Base-by-base conservation (phyloP, 1,140 invertebrate species). In the Dendrolimus kikuchii region DNA sequence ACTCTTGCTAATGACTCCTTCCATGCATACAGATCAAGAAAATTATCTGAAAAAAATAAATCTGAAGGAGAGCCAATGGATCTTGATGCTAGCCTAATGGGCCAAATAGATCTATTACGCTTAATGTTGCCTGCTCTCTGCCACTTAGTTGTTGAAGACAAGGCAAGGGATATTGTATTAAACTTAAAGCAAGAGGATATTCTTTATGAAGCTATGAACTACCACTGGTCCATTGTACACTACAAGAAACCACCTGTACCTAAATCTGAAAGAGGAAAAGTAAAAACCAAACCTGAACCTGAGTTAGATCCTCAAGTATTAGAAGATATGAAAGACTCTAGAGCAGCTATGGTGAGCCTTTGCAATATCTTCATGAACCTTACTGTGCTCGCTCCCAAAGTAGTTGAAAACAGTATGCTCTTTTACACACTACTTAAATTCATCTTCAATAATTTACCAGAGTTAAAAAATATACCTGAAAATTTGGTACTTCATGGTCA, bases 361-460 rank as follows among this genome's bases (percentile, higher is more conserved):
- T 97, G 95, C 79, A 97, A 97, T 66, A 92, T 97, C 46, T 92
- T 98, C 44, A 96, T 98, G 94, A 98, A 98, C 70, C 90, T 98
- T 0, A 94, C 94, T 7, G 96, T 98, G 1, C 77, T 97, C 38
- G 96, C 97, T 76, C 90, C 93, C 0, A 94, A 95, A 78, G 80
- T 94, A 9, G 94, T 96, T 5, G 92, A 95, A 71, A 90, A 92
- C 55, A 93, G 92, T 50, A 76, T 90, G 23, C 86, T 93, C 5
- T 97, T 97, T 76, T 91, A 92, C 54, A 91, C 92, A 46, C 79
- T 97, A 5, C 85, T 97, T 8, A 95, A 95, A 75, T 97, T 97
- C 70, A 92, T 96, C 43, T 94, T 96, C 55, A 93, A 93, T 62
- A 94, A 95, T 80, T 77, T 97, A n/a, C 94, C 95, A 2, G 93